Base-by-base conservation (phyloP, 2,797 vertebrate genomes). In the Danio jaintianensis region DNA sequence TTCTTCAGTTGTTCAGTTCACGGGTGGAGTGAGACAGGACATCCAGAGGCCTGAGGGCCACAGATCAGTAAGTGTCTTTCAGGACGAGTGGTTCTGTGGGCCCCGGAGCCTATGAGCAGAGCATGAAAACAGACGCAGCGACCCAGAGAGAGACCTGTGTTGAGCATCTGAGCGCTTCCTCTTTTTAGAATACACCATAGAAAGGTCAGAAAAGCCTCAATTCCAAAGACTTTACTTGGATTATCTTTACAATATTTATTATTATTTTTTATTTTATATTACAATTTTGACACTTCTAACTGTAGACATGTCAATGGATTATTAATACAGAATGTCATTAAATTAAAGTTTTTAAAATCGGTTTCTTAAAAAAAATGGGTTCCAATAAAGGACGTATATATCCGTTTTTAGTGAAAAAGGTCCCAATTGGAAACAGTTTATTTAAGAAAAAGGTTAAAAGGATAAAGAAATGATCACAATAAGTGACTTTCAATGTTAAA, bases 11-110 rank as follows among this genome's bases (percentile, higher is more conserved):
- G 4, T 29, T 12, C 48, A 52, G 12, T 52, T 10, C 48, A 29
- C 52, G 78, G 82, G 73, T 83, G 72, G 81, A 78, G 80, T 22
- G 16, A 43, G 43, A 68, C 15, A 20, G 76, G 52, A 75, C 29
- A 29, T 75, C 82, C 20, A 68, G 40, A 66, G 80, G 63, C 78
- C 81, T 59, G 66, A 68, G 75, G 64, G 78, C 75, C 59, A 55
- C 76, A 72, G 45, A 61, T 79, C 75, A 85, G 83, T 80, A 87
- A 84, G 87, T 56, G 55, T 62, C 64, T 87, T 87, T 84, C 82
- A 80, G 84, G 80, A 84, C 12, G 64, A 83, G 59, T 75, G 62
- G 61, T 64, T 50, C 66, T 11, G 8, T 42, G 64, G 72, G 74
- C 81, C 81, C 83, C 10, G 50, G 78, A 83, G 81, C 70, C 79